Conservation (phyloP, 2,888 invertebrate species). For the Lamellibrachia satsuma region DNA sequence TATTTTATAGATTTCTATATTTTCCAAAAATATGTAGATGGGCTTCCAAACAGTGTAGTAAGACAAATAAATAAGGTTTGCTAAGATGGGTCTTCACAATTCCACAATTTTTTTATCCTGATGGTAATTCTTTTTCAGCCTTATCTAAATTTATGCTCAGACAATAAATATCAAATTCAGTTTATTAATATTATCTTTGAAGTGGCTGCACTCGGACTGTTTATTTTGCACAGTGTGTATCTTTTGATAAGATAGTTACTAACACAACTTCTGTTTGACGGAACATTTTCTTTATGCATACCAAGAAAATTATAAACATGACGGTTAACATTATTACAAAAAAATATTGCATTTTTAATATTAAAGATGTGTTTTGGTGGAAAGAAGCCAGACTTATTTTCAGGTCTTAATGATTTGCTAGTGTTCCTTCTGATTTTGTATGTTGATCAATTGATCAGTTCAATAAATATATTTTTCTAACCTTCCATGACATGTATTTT, state of each 20-base stretch:
- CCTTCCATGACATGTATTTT: not conserved
- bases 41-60: not conserved
- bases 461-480: constrained; percentile 6
- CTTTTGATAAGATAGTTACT: not conserved
- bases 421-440: not conserved
- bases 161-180: not conserved
- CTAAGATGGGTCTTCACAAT: not conserved
- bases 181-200: not conserved
- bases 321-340: not conserved
- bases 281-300: not conserved
- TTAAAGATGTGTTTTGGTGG: not conserved
- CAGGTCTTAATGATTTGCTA: not conserved
- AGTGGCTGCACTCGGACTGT: not conserved
- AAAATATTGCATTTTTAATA: too few species aligned
- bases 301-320: not conserved
- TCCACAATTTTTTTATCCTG: not conserved
- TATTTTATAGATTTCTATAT: not conserved
- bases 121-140: not conserved
- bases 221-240: not conserved
- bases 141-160: not conserved
- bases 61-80: not conserved
- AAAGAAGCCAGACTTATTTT: constrained; percentile 8
- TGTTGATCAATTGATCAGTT: constrained; percentile 17
- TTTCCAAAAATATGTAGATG: not conserved
- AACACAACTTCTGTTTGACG: not conserved